Percentiles rank a stretch among this genome's conserved stretches.
These are phyloP conservation scores for Limnephilus auricula DNA, from an alignment of 2,888 invertebrate genomes.

Conservation along the genomic window DNA sequence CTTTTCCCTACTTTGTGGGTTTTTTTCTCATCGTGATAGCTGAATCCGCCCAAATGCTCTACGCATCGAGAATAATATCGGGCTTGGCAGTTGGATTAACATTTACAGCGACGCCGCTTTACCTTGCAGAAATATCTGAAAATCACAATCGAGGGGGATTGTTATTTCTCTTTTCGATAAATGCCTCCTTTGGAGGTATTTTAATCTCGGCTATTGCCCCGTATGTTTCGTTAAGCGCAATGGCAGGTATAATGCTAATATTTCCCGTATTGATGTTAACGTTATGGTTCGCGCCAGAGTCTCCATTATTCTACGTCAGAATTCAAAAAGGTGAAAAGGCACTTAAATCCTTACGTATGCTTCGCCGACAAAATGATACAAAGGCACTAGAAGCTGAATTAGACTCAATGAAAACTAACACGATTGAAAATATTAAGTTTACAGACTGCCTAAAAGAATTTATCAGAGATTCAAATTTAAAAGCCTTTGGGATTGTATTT, in stretches of 20 bases:
- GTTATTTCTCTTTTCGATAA: slow-evolving; percentile 53
- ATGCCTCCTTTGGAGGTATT: slow-evolving; percentile 45
- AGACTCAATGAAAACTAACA: slow-evolving; percentile 42
- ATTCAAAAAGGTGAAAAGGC: slow-evolving; percentile 49
- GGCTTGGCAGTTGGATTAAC: slow-evolving; percentile 60
- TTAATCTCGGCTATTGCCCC: slow-evolving; percentile 62
- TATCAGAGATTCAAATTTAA: slow-evolving; percentile 22
- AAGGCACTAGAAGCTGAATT: slow-evolving; percentile 48
- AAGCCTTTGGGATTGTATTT: slow-evolving; percentile 51
- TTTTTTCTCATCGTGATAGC: slow-evolving; percentile 57
- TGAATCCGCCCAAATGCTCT: slow-evolving; percentile 67
- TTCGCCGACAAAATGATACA: slow-evolving; percentile 46
- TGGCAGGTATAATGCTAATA: slow-evolving; percentile 59
- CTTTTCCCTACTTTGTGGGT: slow-evolving; percentile 43
- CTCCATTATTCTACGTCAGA: slow-evolving; percentile 64
- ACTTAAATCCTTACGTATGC: slow-evolving; percentile 27
- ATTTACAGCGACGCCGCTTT: slow-evolving; percentile 60
- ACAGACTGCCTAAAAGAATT: slow-evolving; percentile 50
- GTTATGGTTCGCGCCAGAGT: slow-evolving; percentile 62
- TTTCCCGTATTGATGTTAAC: slow-evolving; percentile 64
- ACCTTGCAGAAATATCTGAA: slow-evolving; percentile 65
- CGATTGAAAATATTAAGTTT: slow-evolving; percentile 44
- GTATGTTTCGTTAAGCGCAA: slow-evolving; percentile 54
- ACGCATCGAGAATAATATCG: slow-evolving; percentile 68
- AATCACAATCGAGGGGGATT: slow-evolving; percentile 61